Conservation (phyloP, 1,140 invertebrate genomes). For the Magallana ariakensis region DNA sequence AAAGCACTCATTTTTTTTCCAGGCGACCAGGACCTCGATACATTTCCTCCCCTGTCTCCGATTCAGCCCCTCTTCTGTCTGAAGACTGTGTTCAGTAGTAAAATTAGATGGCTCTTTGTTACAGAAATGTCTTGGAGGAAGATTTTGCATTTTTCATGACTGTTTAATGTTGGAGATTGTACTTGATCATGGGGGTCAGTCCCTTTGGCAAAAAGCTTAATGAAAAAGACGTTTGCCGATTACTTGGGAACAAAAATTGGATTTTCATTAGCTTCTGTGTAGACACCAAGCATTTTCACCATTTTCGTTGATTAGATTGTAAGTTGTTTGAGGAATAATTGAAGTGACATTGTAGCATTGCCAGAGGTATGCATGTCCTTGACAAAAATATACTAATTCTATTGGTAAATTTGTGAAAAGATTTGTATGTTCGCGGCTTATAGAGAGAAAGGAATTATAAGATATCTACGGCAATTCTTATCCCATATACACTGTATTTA, state of each 20-base stretch:
- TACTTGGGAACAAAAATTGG: conserved; percentile 12
- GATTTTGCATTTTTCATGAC: conserved; percentile 30
- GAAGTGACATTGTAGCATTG: conserved; percentile 2
- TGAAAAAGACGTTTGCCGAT: conserved; percentile 27
- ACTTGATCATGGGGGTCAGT: conserved; percentile 20
- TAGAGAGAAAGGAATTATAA: no score
- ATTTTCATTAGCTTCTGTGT: conserved; percentile 31
- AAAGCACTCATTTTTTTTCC: background rate
- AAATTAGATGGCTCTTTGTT: background rate
- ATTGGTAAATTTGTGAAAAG: conserved; percentile 21
- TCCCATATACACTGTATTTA: no score
- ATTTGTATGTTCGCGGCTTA: background rate
- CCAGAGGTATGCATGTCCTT: background rate
- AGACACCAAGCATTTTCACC: conserved; percentile 29
- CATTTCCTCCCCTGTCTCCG: background rate
- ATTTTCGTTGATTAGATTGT: conserved; percentile 22
- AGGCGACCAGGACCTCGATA: background rate
- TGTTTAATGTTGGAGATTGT: background rate
- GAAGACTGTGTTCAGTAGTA: background rate
- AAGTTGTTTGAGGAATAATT: conserved; percentile 16
- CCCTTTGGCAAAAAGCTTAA: background rate
- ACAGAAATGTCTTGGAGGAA: background rate
- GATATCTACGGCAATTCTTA: no score
- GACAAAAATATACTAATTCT: conserved; percentile 2
- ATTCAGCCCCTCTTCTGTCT: background rate